Evolutionary conservation across 2,797 vertebrate genomes (phyloP), one percentile per base, ranked within the genome.

Genomic region (Myotis findleyi): DNA sequence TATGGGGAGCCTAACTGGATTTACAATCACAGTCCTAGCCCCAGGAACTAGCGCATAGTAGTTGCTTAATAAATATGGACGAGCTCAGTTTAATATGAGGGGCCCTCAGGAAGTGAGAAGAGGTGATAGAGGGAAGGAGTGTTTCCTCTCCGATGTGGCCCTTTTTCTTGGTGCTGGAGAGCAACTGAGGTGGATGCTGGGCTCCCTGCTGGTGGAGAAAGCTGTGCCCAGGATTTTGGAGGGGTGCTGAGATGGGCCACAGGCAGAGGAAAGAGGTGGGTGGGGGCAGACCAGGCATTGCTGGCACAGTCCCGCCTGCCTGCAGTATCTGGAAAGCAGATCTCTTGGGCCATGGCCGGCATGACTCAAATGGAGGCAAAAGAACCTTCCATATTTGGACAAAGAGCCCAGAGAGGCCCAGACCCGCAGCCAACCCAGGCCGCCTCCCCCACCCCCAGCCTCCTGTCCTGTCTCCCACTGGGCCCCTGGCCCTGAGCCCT

Each of bases 321-420:
- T 41, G 88, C 88, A 99, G 98, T 99, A 98, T 98, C 98, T 98
- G 98, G 97, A 98, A 98, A 98, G 98, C 98, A 98, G 98, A 94
- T 93, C 97, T 98, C 98, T 98, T 98, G 98, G 98, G 98, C 98
- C 96, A 95, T 66, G 97, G 98, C 98, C 98, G 98, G 98, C 98
- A 87, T 98, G 98, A 98, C 97, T 97, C 98, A 98, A 98, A 98
- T 97, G 97, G 96, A 98, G 98, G 98, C 98, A 97, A 98, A 94
- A 98, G 98, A 99, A 98, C 98, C 98, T 98, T 98, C 98, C 98
- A 98, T 98, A 99, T 99, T 99, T 99, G 98, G 98, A 98, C 98
- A 98, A 98, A 98, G 98, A 97, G 97, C 94, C 96, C 73, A 96
- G 96, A 97, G 87, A 96, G 88, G 94, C 96, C 82, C 80, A 93